Base-by-base conservation (phyloP, 2,113 vertebrate species). In the Platysternon megacephalum region DNA sequence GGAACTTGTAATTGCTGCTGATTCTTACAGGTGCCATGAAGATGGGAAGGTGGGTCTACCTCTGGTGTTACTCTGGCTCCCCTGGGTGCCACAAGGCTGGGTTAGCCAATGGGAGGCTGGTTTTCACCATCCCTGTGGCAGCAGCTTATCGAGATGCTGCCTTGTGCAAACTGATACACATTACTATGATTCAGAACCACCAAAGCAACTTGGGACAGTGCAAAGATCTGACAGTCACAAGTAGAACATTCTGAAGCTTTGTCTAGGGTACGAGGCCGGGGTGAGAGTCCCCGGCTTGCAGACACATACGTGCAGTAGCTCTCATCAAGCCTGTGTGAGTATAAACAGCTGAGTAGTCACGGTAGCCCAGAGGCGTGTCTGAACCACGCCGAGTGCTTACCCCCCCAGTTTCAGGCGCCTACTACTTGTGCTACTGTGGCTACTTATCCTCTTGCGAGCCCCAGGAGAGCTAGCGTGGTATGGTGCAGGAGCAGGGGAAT, bases 31-130 rank as follows among this genome's bases (percentile, higher is more conserved):
- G 68, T 39, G 35, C 17, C n/a, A 72, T 39, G n/a, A 39, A 42
- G 68, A 42, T 74, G 68, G 35, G 21, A 42, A 24, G 10, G 9
- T 13, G 12, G 12, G 39, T 22, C 42, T 76, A 42, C 72, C 72
- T 44, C 72, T 76, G 39, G 39, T 44, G 19, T 26, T 21, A 76
- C 39, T 22, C n/a, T 42, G 8, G 68, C 8, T 74, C 39, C 6
- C 68, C 39, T 39, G 22, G 22, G 10, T 44, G 39, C 72, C 22
- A 24, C 72, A 42, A 24, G 16, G 35, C 35, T 68, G 35, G 61
- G 61, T 68, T 68, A 68, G n/a, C 24, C 39, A 76, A 13, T 76
- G 39, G 92, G 91, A 91, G 96, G 94, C 93, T 94, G 88, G 22
- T 19, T 74, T 42, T 44, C 72, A 19, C 19, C n/a, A 42, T 74